These are phyloP conservation scores for Cheilosia pagana DNA, from an alignment of 2,888 invertebrate genomes.

Conservation along the genomic window DNA sequence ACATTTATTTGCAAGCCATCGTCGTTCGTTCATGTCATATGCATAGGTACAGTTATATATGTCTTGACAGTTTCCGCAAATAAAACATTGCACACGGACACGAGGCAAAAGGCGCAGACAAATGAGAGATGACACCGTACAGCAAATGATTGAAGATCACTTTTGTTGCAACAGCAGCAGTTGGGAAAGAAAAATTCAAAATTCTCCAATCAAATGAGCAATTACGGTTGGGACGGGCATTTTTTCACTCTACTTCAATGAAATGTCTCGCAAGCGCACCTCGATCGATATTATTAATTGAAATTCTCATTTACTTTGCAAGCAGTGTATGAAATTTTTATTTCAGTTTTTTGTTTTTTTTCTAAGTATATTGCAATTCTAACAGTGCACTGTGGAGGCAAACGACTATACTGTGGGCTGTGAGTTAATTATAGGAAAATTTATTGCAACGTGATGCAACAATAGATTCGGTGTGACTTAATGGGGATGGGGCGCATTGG, in stretches of 20 bases:
- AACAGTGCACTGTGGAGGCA: constrained; percentile 4
- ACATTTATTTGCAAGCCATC: constrained; percentile 26
- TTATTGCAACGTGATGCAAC: constrained; percentile 52
- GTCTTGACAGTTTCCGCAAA: constrained; percentile 25
- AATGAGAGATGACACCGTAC: constrained; percentile 23
- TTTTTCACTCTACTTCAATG: constrained; percentile 40
- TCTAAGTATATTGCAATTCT: background rate
- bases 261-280: constrained; percentile 48
- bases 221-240: constrained; percentile 17
- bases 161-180: constrained; percentile 2
- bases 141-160: constrained; percentile 23
- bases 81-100: constrained; percentile 10
- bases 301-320: constrained; percentile 57
- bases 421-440: constrained; percentile 37
- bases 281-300: constrained; percentile 65
- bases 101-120: background rate
- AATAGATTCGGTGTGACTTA: constrained; percentile 36
- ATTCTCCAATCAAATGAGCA: constrained; percentile 39
- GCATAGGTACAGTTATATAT: background rate
- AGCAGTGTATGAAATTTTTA: background rate
- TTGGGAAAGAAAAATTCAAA: constrained; percentile 13
- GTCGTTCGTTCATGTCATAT: background rate
- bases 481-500: background rate
- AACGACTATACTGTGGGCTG: constrained; percentile 2
- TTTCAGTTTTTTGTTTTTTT: background rate